Base-by-base conservation (phyloP, 2,888 invertebrate species). In the Beris morrisii region DNA sequence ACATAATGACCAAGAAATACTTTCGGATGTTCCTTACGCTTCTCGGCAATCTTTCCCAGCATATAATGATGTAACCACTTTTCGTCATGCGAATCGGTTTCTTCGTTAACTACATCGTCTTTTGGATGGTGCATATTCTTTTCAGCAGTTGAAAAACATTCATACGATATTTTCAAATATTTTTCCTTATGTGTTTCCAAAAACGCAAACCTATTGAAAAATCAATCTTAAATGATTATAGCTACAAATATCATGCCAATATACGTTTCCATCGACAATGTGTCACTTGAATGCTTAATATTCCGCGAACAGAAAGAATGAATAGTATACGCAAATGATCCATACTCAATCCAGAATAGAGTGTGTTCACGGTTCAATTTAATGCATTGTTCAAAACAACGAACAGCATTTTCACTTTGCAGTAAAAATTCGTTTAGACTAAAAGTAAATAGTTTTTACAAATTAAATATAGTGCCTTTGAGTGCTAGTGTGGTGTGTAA, bases 41-140 rank as follows among this genome's bases (percentile, higher is more conserved):
- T 97, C 78, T 97, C 96, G 0, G 91, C 87, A 63, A 96, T 90
- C 85, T 97, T 97, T 0, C 95, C 97, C n/a, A 97, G 82, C 91
- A 97, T 95, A 76, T 96, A 97, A 78, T 93, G 92, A 75, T 92
- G 89, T 44, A 96, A 82, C 97, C 97, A 97, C 66, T 90, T 85
- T 75, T 97, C 96, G 76, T 95, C 95, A 70, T 87, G 87, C 1
- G 83, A 79, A 43, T 65, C 84, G 43, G 70, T 69, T 54, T 72
- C 74, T 5, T 73, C 71, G 13, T 69, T 53, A 4, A 15, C 7
- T 3, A 68, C 67, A 5, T 73, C 73, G 15, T 69, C 67, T 15
- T 69, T 69, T 3, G 69, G 71, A 54, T 79, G 82, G 67, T 85
- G 84, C 64, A 87, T 84, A 71, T 88, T 84, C 64, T 85, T 83